Percentiles rank a stretch among this genome's conserved stretches.
These are phyloP conservation scores for Apodemia hepburni DNA, from an alignment of 2,888 invertebrate genomes.

Conservation along the genomic window DNA sequence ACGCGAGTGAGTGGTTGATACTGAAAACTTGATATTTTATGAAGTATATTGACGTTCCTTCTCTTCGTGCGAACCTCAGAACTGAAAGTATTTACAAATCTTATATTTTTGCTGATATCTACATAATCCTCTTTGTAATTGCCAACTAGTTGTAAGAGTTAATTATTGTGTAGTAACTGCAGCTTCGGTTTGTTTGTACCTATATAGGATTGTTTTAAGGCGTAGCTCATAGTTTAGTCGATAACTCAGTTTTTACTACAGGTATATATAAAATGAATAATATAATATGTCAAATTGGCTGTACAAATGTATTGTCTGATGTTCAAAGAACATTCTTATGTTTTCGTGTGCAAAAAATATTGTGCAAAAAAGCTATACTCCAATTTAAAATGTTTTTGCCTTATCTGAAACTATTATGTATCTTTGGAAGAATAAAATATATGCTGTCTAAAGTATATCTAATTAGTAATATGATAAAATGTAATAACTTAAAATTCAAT, in stretches of 20 bases:
- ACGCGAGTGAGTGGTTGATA: neutral
- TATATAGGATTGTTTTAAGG: neutral
- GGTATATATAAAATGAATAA: neutral
- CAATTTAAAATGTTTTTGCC: no score
- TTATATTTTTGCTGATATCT: slow-evolving; percentile 15
- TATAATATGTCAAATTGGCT: neutral
- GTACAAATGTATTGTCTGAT: neutral
- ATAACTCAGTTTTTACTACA: neutral
- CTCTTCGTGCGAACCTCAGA: slow-evolving; percentile 15
- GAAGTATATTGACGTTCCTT: slow-evolving; percentile 15
- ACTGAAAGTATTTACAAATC: slow-evolving; percentile 24
- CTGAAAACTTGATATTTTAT: slow-evolving; percentile 8
- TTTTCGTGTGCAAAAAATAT: neutral
- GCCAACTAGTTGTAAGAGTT: slow-evolving; percentile 27
- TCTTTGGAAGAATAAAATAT: no score
- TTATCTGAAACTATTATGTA: no score
- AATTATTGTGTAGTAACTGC: slow-evolving; percentile 24
- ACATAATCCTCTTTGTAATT: slow-evolving; percentile 17
- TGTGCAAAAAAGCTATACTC: neutral
- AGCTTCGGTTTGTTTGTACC: slow-evolving; percentile 28
- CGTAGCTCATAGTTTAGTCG: neutral
- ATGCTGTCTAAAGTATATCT: no score
- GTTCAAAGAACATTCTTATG: neutral
- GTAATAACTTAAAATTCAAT: no score
- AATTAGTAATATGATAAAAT: no score